Percentiles rank a stretch among this genome's conserved stretches.
Conservation (phyloP, 1,140 invertebrate species). For the Augochlora pura region DNA sequence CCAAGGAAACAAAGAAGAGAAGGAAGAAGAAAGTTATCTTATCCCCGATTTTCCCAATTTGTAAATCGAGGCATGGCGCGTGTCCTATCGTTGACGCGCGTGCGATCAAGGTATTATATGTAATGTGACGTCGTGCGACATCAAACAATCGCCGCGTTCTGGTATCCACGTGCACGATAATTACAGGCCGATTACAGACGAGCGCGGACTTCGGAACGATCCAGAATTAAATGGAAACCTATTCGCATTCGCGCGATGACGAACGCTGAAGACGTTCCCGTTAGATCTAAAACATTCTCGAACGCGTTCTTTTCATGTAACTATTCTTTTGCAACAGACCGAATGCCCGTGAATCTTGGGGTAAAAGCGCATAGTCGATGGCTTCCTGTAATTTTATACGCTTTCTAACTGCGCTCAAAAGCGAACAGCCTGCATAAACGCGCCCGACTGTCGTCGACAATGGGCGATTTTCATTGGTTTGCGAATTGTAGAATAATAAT, state of each 20-base stretch:
- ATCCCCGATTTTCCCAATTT: not conserved
- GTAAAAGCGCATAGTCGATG: constrained; percentile 38
- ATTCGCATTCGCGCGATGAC: not conserved
- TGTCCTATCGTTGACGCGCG: not conserved
- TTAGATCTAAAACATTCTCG: not conserved
- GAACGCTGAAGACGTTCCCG: not conserved
- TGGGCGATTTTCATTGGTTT: too few species aligned
- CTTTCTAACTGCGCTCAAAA: constrained; percentile 54
- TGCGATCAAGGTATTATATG: too few species aligned
- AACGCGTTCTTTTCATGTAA: not conserved
- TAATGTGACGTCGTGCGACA: not conserved
- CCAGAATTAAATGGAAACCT: not conserved
- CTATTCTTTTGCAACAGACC: constrained; percentile 8
- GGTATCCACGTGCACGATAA: constrained; percentile 7
- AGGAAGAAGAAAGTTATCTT: too few species aligned
- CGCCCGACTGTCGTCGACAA: constrained; percentile 13
- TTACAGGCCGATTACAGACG: constrained; percentile 5
- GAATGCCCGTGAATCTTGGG: constrained; percentile 28
- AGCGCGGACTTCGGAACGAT: not conserved
- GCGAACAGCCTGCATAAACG: not conserved
- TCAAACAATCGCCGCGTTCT: not conserved
- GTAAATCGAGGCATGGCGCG: not conserved
- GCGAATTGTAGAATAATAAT: too few species aligned
- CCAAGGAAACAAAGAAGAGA: too few species aligned
- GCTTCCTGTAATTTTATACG: constrained; percentile 60